Percentiles rank a stretch among this genome's conserved stretches.
Conservation (phyloP, 1,140 invertebrate genomes). For the Lasaia peninsularis region DNA sequence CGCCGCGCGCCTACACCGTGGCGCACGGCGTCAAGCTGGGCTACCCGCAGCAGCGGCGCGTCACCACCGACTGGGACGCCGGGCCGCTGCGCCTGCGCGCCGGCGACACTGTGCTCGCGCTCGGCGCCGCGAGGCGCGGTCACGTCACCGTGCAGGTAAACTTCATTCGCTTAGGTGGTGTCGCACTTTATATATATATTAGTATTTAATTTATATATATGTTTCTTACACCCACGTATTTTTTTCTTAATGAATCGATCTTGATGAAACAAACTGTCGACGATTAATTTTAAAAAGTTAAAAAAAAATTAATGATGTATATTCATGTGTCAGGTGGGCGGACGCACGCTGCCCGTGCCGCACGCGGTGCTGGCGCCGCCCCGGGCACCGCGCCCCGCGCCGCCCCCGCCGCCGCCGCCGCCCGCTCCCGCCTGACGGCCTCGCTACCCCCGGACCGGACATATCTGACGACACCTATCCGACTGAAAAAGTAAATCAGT, state of each 20-base stretch:
- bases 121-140: constrained; percentile 58
- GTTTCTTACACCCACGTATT: no score
- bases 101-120: constrained; percentile 60
- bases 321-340: constrained; percentile 29
- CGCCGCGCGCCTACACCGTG: constrained; percentile 92
- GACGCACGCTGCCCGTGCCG: constrained; percentile 50
- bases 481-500: no score
- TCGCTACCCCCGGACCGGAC: no score
- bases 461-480: no score
- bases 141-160: constrained; percentile 51
- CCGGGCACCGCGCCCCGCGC: constrained; percentile 39
- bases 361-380: constrained; percentile 57
- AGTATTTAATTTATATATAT: no score
- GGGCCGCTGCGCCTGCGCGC: constrained; percentile 71
- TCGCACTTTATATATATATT: no score
- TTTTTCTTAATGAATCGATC: no score
- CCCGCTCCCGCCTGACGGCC: constrained; percentile 28
- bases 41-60: constrained; percentile 93
- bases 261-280: no score
- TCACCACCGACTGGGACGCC: constrained; percentile 90
- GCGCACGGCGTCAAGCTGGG: constrained; percentile 94
- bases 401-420: constrained; percentile 38
- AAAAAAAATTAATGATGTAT: no score
- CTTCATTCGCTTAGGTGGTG: no score
- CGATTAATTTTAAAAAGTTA: no score